Conservation (phyloP, 2,797 vertebrate species). For the Chiloscyllium punctatum region DNA sequence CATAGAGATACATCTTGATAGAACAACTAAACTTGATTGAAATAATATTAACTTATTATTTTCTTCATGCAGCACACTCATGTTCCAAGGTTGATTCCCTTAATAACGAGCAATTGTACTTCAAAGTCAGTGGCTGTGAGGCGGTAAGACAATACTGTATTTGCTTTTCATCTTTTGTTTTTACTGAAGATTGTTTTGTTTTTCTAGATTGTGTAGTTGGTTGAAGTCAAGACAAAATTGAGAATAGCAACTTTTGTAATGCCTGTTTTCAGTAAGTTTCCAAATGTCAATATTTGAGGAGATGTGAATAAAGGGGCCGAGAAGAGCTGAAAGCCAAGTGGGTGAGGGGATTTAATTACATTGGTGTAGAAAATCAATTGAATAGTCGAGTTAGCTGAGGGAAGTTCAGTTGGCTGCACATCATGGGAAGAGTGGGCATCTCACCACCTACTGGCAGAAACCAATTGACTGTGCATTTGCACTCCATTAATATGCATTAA, state of each 20-base stretch:
- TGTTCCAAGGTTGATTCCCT: conserved; percentile 88
- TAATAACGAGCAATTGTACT: conserved; percentile 95
- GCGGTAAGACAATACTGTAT: conserved; percentile 64
- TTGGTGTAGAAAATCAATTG: no score
- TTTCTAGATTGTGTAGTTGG: neutral
- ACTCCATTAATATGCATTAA: no score
- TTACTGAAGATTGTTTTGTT: neutral
- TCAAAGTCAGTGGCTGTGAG: conserved; percentile 91
- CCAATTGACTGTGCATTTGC: neutral
- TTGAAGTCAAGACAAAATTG: neutral
- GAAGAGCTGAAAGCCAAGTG: neutral
- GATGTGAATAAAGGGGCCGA: neutral
- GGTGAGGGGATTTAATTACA: neutral
- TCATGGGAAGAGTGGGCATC: neutral
- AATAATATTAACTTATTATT: conserved; percentile 23
- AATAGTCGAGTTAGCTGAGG: neutral
- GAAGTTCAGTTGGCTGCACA: neutral
- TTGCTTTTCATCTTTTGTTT: neutral
- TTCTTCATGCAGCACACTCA: conserved; percentile 80
- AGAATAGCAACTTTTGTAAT: neutral
- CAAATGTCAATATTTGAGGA: neutral
- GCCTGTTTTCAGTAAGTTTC: neutral
- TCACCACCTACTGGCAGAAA: neutral
- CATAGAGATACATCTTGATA: neutral
- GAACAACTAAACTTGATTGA: neutral